phyloP scores from a whole-genome alignment of 2,113 vertebrate genomes.

The Chloebia gouldiae region DNA sequence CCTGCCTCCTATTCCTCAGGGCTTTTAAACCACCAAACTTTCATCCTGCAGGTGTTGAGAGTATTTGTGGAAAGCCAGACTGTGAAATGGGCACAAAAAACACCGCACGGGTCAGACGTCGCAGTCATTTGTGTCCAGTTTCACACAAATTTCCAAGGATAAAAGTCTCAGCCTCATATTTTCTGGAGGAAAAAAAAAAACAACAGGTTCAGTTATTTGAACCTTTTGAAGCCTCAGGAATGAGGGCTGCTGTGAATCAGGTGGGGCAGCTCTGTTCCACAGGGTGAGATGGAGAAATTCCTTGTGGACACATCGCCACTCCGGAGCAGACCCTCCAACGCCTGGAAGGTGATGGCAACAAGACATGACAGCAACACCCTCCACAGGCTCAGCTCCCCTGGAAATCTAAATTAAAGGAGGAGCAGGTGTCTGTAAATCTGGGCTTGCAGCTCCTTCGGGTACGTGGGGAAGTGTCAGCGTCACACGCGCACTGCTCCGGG shows the following conservation, averaged over 20 bases:
- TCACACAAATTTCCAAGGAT: background rate
- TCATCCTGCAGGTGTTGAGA: background rate
- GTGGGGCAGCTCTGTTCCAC: background rate
- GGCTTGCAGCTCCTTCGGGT: background rate
- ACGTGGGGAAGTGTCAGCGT: background rate
- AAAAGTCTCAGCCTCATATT: background rate
- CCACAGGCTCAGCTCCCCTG: background rate
- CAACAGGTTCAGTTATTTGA: background rate
- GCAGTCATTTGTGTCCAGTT: background rate
- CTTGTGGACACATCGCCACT: background rate
- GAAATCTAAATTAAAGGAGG: background rate
- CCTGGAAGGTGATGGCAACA: background rate
- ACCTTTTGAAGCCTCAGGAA: background rate
- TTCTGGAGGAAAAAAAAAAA: background rate
- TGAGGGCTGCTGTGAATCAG: background rate
- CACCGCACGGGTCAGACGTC: background rate
- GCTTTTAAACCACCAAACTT: slow-evolving; percentile 6
- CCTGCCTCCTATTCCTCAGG: background rate
- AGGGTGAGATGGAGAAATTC: background rate
- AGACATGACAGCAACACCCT: background rate
- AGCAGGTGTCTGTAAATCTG: background rate
- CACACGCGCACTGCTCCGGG: fast-evolving
- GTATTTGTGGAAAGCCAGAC: background rate
- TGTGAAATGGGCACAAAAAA: background rate
- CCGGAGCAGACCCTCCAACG: background rate